Evolutionary conservation across 2,888 invertebrate genomes (phyloP).

Genomic region (Volucella bombylans): DNA sequence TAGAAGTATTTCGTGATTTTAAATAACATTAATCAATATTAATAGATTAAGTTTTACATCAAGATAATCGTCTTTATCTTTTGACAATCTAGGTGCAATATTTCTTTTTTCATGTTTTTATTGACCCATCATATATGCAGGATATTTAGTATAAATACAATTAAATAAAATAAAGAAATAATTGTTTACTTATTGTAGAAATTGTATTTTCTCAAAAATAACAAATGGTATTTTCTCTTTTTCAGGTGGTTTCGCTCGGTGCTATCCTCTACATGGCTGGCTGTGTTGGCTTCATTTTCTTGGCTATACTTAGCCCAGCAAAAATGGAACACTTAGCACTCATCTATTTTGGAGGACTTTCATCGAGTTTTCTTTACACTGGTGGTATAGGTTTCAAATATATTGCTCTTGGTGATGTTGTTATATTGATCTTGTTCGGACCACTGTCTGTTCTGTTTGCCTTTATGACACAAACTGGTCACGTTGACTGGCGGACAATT

Average conservation of each 20-base stretch:
- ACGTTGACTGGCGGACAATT: slow-evolving; percentile 94
- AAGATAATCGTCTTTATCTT: too few species aligned
- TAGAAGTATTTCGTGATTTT: too few species aligned
- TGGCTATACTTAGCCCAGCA: slow-evolving; percentile 92
- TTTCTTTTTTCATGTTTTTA: too few species aligned
- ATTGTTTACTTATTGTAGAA: too few species aligned
- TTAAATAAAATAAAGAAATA: too few species aligned
- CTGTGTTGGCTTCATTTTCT: slow-evolving; percentile 90
- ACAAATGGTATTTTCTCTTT: slow-evolving; percentile 29
- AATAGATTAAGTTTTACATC: too few species aligned
- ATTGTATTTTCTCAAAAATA: neutral
- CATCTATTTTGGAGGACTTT: slow-evolving; percentile 96
- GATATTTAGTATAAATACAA: too few species aligned
- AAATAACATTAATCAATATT: too few species aligned
- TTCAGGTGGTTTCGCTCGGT: slow-evolving; percentile 93
- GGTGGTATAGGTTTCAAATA: slow-evolving; percentile 98
- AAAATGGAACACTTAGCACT: slow-evolving; percentile 97
- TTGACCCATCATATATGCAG: too few species aligned
- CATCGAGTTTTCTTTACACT: slow-evolving; percentile 97
- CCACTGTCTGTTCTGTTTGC: slow-evolving; percentile 97
- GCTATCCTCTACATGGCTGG: slow-evolving; percentile 94
- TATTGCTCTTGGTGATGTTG: slow-evolving; percentile 95
- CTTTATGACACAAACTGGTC: slow-evolving; percentile 95
- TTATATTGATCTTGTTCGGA: slow-evolving; percentile 95
- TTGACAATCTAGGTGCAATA: too few species aligned